Conservation (phyloP, 2,888 invertebrate genomes). For the Melanotus villosus region DNA sequence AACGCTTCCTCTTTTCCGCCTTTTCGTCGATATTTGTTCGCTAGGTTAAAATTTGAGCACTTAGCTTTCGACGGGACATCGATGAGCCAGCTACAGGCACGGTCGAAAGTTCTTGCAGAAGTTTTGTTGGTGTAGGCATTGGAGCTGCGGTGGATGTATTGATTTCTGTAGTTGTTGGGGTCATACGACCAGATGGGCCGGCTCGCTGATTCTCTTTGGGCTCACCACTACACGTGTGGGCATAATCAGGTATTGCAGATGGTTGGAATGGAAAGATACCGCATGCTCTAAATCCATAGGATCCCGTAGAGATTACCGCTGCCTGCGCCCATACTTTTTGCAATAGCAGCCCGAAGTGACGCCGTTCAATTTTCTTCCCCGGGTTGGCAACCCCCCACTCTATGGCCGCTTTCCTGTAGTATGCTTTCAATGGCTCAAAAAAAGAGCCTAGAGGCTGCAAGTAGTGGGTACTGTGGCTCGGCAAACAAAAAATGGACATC, state of each 20-base stretch:
- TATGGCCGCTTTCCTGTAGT: neutral
- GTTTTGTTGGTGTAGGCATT: too few species aligned
- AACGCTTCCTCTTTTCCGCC: too few species aligned
- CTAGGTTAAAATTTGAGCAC: too few species aligned
- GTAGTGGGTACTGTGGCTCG: slow-evolving; percentile 7
- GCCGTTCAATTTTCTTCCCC: neutral
- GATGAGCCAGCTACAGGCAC: too few species aligned
- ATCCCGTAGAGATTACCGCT: too few species aligned
- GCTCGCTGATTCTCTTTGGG: too few species aligned
- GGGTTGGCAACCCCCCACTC: slow-evolving; percentile 10
- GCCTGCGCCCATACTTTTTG: slow-evolving; percentile 10
- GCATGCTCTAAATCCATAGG: neutral
- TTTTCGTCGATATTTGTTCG: too few species aligned
- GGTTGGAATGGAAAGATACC: neutral
- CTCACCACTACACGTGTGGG: too few species aligned
- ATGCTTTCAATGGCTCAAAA: slow-evolving; percentile 11
- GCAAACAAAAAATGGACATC: neutral
- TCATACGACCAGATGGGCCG: too few species aligned
- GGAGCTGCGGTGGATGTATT: too few species aligned
- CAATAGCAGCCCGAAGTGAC: neutral
- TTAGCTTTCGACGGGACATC: neutral
- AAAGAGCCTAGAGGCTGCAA: slow-evolving; percentile 9
- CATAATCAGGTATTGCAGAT: neutral
- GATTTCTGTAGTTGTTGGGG: too few species aligned
- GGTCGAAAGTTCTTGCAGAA: too few species aligned